A percentile compares a stretch with the other conserved stretches of the same genome.
These are phyloP conservation scores for Ahaetulla prasina DNA, from an alignment of 2,113 vertebrate species.

Conservation along the genomic window DNA sequence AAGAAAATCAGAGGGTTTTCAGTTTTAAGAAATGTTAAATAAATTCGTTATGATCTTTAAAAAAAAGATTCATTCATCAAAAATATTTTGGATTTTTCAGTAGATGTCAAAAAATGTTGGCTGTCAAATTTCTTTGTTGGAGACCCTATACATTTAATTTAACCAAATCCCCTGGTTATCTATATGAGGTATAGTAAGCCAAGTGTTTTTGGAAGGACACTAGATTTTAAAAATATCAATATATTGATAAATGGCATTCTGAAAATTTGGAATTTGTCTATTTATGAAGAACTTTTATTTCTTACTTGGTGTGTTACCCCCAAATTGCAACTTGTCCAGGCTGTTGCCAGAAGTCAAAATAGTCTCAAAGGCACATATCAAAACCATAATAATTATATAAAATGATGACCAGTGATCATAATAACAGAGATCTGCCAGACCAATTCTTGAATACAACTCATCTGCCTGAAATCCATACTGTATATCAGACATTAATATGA, in stretches of 20 bases:
- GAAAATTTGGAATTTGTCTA: neutral
- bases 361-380: neutral
- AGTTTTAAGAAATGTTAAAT: neutral
- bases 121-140: neutral
- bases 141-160: neutral
- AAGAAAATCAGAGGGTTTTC: neutral
- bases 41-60: neutral
- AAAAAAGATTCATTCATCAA: neutral
- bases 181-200: neutral
- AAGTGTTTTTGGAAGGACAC: neutral
- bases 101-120: neutral
- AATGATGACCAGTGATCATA: neutral
- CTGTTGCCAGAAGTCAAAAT: neutral
- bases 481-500: too few relatives aligned
- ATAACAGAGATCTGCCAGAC: neutral
- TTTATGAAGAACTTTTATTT: neutral
- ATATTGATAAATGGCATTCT: neutral
- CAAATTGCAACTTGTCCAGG: neutral
- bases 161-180: neutral
- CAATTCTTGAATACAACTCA: too few relatives aligned
- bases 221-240: neutral
- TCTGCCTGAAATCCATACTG: too few relatives aligned
- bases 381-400: neutral
- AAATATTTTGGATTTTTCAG: neutral
- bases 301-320: neutral